Base-by-base conservation (phyloP, 2,113 vertebrate genomes). In the Ochotona curzoniae region DNA sequence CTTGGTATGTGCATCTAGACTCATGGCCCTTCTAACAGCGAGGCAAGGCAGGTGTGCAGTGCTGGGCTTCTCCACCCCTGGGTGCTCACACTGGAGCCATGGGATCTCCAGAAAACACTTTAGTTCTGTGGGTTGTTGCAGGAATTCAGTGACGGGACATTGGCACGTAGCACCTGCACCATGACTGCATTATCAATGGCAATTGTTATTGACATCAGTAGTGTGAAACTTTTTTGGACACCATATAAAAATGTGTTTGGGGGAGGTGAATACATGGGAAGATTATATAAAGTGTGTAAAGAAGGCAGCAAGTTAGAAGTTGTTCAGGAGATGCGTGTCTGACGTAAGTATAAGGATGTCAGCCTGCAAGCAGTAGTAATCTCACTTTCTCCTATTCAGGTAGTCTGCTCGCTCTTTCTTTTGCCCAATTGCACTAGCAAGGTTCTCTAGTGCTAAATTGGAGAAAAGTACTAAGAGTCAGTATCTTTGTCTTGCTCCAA, bases 141-240 rank as follows among this genome's bases (percentile, higher is more conserved):
- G 26, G 57, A 63, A 38, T 25, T 6, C 12, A 75, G 23, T 15
- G 57, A 69, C 8, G 30, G 1, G n/a, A 75, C 15, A 5, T 23
- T 57, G 35, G n/a, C 61, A 60, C 35, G 3, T 6, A 20, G 23
- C 2, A 25, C 35, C 30, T 8, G 9, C 14, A 28, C 69, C 21
- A 11, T 23, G 1, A 11, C 0, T 10, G 7, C 14, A 28, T 63
- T 21, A 14, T 23, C 2, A 11, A 0, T 10, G 7, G 11, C 26
- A 70, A 30, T 5, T 11, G 0, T 82, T n/a, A 0, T 23, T 12
- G 6, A 7, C 35, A 14, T 21, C 26, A 25, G 30, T 8, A 30
- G 23, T 9, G 26, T 8, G 6, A 9, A 49, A 2, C 3, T 83
- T 66, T 49, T 69, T 51, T 82, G 38, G 47, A 35, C 8, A 18